Conservation (phyloP, 2,888 invertebrate genomes). For the Ypsolopha scabrella region DNA sequence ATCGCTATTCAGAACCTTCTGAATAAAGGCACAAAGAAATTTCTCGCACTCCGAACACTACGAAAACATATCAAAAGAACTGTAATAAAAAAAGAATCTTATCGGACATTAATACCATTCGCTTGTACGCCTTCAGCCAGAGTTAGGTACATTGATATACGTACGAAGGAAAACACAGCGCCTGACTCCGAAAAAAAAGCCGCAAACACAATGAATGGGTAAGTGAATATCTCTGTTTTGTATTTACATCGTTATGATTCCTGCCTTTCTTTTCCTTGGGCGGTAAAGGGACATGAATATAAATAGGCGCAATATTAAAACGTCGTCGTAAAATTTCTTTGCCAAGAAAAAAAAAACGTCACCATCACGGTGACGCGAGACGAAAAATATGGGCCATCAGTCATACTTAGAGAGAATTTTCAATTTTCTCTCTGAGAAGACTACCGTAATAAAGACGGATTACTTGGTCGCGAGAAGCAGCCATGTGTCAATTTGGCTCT, state of each 20-base stretch:
- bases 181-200: not conserved
- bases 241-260: slow-evolving; percentile 47
- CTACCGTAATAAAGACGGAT: slow-evolving; percentile 59
- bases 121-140: not conserved
- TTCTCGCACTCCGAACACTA: too few species aligned
- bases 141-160: not conserved
- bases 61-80: not conserved
- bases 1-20: too few species aligned
- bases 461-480: slow-evolving; percentile 32
- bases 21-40: too few species aligned
- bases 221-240: slow-evolving; percentile 56
- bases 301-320: slow-evolving; percentile 64
- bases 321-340: slow-evolving; percentile 45
- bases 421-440: slow-evolving; percentile 55
- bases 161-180: not conserved
- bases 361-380: slow-evolving; percentile 17
- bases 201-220: slow-evolving; percentile 34
- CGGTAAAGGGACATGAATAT: slow-evolving; percentile 57
- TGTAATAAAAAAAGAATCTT: not conserved
- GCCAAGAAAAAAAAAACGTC: slow-evolving; percentile 47
- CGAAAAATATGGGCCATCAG: slow-evolving; percentile 64
- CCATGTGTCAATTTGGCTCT: slow-evolving; percentile 33
- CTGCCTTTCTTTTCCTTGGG: slow-evolving; percentile 32
- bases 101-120: not conserved
- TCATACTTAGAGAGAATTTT: slow-evolving; percentile 67